Conservation (phyloP, 2,888 invertebrate species). For the Ectemnius lituratus region DNA sequence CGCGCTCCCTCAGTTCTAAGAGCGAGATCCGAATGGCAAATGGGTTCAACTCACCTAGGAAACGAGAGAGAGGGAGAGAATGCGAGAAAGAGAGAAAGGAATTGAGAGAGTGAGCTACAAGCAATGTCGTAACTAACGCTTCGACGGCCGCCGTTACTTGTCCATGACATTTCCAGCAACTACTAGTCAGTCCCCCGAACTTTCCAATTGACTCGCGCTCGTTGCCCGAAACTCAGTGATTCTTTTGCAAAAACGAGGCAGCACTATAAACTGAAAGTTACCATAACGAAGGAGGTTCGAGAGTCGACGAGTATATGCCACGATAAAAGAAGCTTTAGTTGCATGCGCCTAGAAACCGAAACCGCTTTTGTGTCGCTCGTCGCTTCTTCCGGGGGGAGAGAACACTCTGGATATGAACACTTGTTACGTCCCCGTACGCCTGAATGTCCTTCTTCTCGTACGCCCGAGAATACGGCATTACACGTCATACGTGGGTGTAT, state of each 20-base stretch:
- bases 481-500: not conserved
- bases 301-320: conserved; percentile 14
- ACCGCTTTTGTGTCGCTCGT: conserved; percentile 70
- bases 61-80: not conserved
- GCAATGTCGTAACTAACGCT: conserved; percentile 44
- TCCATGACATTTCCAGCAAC: conserved; percentile 72
- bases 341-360: conserved; percentile 70
- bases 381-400: conserved; percentile 52
- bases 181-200: conserved; percentile 76
- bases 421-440: not conserved
- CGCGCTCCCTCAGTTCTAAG: not conserved
- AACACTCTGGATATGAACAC: conserved; percentile 21
- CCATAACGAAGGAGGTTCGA: conserved; percentile 7
- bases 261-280: not conserved
- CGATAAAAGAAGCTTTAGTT: conserved; percentile 64
- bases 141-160: conserved; percentile 44
- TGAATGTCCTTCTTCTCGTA: conserved; percentile 11
- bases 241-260: conserved; percentile 11
- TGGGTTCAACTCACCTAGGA: not conserved
- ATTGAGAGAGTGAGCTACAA: conserved; percentile 7
- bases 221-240: conserved; percentile 13
- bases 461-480: not conserved
- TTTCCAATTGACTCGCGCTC: conserved; percentile 43
- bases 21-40: not conserved
- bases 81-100: not conserved